phyloP scores from a whole-genome alignment of 2,113 vertebrate genomes.

The Antigone vipio region DNA sequence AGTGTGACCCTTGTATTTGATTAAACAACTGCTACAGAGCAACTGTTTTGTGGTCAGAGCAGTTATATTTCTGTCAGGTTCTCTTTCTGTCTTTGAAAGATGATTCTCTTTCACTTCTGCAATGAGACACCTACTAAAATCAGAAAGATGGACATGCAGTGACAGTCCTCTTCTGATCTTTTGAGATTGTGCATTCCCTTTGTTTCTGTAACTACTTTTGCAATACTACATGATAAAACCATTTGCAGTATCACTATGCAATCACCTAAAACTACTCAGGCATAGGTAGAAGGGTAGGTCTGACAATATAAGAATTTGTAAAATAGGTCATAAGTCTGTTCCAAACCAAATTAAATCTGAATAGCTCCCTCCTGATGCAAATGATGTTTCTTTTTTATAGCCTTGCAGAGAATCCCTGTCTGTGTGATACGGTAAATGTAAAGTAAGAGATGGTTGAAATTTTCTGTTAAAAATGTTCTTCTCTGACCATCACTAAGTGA shows the following conservation, averaged over 20 bases:
- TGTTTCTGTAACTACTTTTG: background rate
- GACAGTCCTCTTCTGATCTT: background rate
- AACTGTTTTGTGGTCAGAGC: constrained; percentile 15
- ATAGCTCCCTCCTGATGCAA: background rate
- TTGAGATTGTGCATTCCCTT: background rate
- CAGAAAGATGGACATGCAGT: background rate
- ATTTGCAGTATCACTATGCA: background rate
- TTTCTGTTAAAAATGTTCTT: background rate
- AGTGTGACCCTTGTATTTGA: background rate
- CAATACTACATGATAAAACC: background rate
- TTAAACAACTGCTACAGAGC: background rate
- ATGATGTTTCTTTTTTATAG: background rate
- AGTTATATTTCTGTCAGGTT: constrained; percentile 12
- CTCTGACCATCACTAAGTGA: background rate
- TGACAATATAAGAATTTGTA: background rate
- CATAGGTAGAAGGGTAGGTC: background rate
- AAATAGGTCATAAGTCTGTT: background rate
- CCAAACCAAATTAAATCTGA: background rate
- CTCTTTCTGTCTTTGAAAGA: background rate
- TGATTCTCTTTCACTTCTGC: constrained; percentile 50
- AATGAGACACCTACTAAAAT: constrained; percentile 21
- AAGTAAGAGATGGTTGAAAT: background rate
- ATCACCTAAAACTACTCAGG: background rate
- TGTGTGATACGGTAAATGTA: background rate
- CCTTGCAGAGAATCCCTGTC: background rate